Conservation (phyloP, 2,888 invertebrate species). For the Disparrhopalites patrizii region DNA sequence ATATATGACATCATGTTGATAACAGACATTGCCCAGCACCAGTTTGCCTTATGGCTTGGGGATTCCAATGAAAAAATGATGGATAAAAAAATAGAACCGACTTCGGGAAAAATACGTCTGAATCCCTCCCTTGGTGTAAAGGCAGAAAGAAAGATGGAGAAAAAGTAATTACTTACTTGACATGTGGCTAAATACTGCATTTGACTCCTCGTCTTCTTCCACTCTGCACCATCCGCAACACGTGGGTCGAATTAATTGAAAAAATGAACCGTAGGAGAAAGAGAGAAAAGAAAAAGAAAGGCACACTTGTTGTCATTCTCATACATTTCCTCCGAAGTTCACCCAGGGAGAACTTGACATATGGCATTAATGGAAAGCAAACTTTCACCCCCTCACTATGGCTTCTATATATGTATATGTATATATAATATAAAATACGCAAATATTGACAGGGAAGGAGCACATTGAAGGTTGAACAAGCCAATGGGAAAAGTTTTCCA, state of each 20-base stretch:
- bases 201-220: constrained; percentile 31
- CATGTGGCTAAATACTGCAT: constrained; percentile 37
- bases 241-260: too few relatives aligned
- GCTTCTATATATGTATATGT: too few relatives aligned
- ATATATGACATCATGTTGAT: not conserved
- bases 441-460: too few relatives aligned
- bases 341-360: too few relatives aligned
- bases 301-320: too few relatives aligned
- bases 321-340: too few relatives aligned
- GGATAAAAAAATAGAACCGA: not conserved
- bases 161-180: constrained; percentile 28
- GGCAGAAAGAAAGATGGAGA: not conserved
- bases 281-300: not conserved
- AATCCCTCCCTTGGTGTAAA: not conserved
- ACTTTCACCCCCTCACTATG: too few relatives aligned
- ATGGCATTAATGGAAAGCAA: not conserved
- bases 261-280: too few relatives aligned
- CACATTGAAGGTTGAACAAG: too few relatives aligned
- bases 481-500: too few relatives aligned
- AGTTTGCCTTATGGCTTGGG: not conserved
- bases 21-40: not conserved
- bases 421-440: too few relatives aligned
- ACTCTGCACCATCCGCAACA: constrained; percentile 29
- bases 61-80: not conserved
- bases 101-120: not conserved